phyloP scores from a whole-genome alignment of 2,113 vertebrate genomes.

The Gorsachius goisagi region DNA sequence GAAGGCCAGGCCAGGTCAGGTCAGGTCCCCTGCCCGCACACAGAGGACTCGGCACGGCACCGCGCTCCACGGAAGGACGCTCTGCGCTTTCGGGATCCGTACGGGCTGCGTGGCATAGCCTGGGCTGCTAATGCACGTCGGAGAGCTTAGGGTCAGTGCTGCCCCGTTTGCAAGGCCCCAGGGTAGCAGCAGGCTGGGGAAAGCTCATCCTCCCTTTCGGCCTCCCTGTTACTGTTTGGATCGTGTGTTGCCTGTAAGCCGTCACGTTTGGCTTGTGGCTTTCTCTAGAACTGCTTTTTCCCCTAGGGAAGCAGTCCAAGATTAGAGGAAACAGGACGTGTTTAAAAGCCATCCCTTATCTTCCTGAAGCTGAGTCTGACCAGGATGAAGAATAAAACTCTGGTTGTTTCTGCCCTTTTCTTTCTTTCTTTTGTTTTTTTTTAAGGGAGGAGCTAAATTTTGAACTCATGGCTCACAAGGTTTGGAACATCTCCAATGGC shows the following conservation, averaged over 20 bases:
- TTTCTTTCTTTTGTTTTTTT: neutral
- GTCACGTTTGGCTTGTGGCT: neutral
- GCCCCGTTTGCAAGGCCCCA: neutral
- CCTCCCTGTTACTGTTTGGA: neutral
- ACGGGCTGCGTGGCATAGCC: neutral
- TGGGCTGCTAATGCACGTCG: neutral
- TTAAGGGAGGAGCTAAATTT: neutral
- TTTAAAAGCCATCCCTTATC: neutral
- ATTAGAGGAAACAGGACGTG: neutral
- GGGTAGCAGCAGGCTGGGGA: neutral
- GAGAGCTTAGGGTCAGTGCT: neutral
- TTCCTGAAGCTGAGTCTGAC: neutral
- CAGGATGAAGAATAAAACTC: neutral
- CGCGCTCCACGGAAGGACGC: neutral
- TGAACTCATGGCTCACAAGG: neutral
- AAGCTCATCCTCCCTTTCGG: neutral
- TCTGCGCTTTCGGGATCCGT: neutral
- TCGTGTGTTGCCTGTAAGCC: neutral
- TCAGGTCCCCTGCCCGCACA: neutral
- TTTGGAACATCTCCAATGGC: neutral
- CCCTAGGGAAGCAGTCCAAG: neutral
- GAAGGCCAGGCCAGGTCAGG: neutral
- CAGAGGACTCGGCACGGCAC: neutral
- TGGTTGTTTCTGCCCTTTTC: neutral
- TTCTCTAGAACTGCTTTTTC: neutral